Evolutionary conservation across 2,797 vertebrate genomes (phyloP).

Genomic region (Buceros bicornis): DNA sequence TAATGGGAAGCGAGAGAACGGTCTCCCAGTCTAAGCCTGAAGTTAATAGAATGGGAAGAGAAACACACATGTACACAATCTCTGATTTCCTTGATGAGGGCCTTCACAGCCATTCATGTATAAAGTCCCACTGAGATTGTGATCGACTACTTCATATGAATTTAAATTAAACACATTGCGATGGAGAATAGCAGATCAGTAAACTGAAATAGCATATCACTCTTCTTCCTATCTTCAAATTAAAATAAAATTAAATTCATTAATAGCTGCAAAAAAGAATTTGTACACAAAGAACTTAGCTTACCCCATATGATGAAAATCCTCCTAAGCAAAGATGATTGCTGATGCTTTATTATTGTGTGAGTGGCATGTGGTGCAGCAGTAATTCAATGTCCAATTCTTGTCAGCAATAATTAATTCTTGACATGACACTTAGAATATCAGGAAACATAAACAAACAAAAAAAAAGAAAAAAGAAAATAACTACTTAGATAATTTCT

Average conservation of each 20-base stretch:
- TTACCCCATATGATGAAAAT: background rate
- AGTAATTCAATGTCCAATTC: background rate
- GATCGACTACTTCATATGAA: background rate
- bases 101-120: background rate
- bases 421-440: background rate
- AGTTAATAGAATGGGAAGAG: background rate
- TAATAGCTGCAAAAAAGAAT: background rate
- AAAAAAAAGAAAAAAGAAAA: background rate
- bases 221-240: background rate
- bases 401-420: background rate
- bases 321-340: background rate
- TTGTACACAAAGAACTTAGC: background rate
- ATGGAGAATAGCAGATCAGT: background rate
- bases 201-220: background rate
- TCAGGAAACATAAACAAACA: background rate
- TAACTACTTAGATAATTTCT: background rate
- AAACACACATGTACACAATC: background rate
- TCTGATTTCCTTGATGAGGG: background rate
- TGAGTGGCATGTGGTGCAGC: background rate
- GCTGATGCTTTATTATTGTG: background rate
- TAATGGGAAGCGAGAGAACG: background rate
- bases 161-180: background rate
- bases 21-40: background rate
- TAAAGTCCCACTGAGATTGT: background rate
- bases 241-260: background rate